Evolutionary conservation across 2,888 invertebrate species (phyloP).

Genomic region (Aphodius granarius): DNA sequence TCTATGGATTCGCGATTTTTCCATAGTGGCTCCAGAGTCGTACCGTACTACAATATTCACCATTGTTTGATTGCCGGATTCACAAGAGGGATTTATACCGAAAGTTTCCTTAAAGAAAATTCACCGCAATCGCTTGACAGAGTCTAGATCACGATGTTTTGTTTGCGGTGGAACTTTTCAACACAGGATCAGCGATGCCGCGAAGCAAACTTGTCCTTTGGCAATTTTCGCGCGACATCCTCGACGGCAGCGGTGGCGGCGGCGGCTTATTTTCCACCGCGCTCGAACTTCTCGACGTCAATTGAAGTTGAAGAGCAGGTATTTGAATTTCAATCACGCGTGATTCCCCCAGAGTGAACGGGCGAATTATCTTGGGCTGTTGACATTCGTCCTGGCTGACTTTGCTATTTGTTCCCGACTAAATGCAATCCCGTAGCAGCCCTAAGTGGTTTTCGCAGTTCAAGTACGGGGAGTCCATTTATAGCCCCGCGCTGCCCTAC

Average conservation of each 20-base stretch:
- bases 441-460: conserved; percentile 22
- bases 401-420: conserved; percentile 30
- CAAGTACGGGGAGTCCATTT: conserved; percentile 17
- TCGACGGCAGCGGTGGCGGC: background rate
- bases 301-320: conserved; percentile 35
- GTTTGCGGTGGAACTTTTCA: background rate
- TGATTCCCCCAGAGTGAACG: conserved; percentile 38
- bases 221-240: conserved; percentile 2
- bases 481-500: background rate
- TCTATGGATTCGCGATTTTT: too few species aligned
- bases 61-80: background rate
- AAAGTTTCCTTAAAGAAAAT: background rate
- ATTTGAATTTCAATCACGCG: conserved; percentile 43
- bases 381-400: conserved; percentile 37
- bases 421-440: conserved; percentile 3
- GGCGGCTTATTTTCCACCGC: conserved; percentile 1
- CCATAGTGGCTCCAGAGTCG: too few species aligned
- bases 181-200: background rate
- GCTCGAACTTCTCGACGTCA: conserved; percentile 27
- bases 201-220: background rate
- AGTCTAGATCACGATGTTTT: background rate
- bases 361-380: conserved; percentile 38
- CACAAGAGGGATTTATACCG: background rate
- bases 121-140: background rate
- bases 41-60: too few species aligned